Base-by-base conservation (phyloP, 2,113 vertebrate species). In the Indicator maculatus region DNA sequence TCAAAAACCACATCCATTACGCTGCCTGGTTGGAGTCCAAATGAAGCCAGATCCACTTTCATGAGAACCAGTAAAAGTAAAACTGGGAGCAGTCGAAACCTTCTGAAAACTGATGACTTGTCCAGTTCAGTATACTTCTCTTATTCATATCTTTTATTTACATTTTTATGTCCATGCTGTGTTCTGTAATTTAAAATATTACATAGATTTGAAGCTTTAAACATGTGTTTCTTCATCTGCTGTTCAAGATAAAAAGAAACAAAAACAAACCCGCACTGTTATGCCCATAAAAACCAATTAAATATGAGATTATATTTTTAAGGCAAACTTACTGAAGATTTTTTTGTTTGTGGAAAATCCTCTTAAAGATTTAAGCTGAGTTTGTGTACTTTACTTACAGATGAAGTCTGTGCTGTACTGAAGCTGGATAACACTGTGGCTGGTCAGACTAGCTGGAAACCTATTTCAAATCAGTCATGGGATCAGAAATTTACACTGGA, bases 401-500 rank as follows among this genome's bases (percentile, higher is more conserved):
- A 99, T 98, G 99, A 99, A 97, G 99, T 99, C 95, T 98, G 99
- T 84, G 99, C 99, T 33, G 99, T 99, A 86, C 97, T 99, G 98
- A 99, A 99, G 98, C 97, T 99, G 97, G 99, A 99, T 98, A 99
- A 99, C 98, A 99, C 99, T 33, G 99, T 99, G 50, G 99, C 99
- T 93, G 99, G 98, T 93, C 99, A 99, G 93, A 99, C 99, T 5
- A 98, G 98, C 98, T 99, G 99, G 99, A 99, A 98, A 96, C 98
- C 99, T 4, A 98, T 99, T 98, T 99, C 99, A 85, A 99, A 99
- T 98, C 99, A 99, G 97, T 98, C 99, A 53, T 99, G 99, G 99
- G 99, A 99, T 97, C 99, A 99, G 97, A 99, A 99, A 97, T 99
- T 99, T 98, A 99, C 99, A 95, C 98, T 99, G 98, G 99, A 99